Evolutionary conservation across 2,797 vertebrate species (phyloP).

Genomic region (Semaprochilodus insignis): DNA sequence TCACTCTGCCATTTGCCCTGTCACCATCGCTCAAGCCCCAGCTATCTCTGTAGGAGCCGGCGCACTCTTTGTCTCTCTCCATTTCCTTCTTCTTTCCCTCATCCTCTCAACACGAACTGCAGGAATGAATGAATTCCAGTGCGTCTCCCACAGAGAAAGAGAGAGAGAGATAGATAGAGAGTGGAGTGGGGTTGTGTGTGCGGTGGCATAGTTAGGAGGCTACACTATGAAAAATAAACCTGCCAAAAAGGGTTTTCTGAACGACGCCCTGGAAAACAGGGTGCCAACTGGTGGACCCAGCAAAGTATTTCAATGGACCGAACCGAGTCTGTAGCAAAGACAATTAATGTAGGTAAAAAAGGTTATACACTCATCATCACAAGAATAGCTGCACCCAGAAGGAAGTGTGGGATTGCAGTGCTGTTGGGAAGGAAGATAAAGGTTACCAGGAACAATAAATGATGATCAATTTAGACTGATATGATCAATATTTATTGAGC

Average conservation of each 20-base stretch:
- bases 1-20: conserved; percentile 57
- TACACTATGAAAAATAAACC: not conserved
- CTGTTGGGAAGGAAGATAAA: too few relatives aligned
- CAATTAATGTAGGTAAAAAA: too few relatives aligned
- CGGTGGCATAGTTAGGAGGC: not conserved
- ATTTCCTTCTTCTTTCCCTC: not conserved
- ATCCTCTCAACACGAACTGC: conserved; percentile 49
- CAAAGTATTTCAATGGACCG: too few relatives aligned
- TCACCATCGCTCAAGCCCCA: conserved; percentile 61
- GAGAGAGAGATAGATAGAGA: not conserved
- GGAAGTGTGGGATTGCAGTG: too few relatives aligned
- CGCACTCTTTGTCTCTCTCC: conserved; percentile 29
- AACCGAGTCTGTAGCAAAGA: too few relatives aligned
- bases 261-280: too few relatives aligned
- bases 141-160: conserved; percentile 43
- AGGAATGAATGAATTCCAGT: conserved; percentile 46
- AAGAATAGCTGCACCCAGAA: too few relatives aligned
- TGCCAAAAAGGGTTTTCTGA: not conserved
- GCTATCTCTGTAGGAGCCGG: conserved; percentile 11
- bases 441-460: too few relatives aligned
- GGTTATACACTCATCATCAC: too few relatives aligned
- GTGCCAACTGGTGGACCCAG: too few relatives aligned
- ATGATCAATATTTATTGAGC: too few relatives aligned
- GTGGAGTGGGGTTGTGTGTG: not conserved
- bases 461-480: too few relatives aligned